A percentile compares a stretch with the other conserved stretches of the same genome.
Conservation (phyloP, 2,797 vertebrate genomes). For the Serranus cabrilla region DNA sequence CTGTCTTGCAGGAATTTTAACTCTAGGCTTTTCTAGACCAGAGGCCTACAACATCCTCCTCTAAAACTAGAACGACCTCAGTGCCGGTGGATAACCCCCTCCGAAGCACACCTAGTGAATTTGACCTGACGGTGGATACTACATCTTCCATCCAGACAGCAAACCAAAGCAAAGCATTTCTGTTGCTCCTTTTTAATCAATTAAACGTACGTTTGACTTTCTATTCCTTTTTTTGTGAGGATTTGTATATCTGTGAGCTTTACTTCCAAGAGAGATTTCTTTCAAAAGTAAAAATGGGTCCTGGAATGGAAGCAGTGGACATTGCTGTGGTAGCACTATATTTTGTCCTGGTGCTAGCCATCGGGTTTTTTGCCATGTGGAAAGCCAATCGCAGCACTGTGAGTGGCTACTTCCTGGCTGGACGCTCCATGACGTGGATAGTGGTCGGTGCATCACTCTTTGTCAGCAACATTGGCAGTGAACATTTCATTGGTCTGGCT, state of each 20-base stretch:
- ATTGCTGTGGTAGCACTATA: conserved; percentile 96
- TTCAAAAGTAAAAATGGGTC: conserved; percentile 84
- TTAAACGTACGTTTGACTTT: conserved; percentile 21
- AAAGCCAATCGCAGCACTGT: conserved; percentile 97
- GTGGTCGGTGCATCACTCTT: conserved; percentile 97
- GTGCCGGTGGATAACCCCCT: conserved; percentile 92
- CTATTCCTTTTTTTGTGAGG: conserved; percentile 17
- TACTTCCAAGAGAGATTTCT: conserved; percentile 2
- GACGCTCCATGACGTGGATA: conserved; percentile 97
- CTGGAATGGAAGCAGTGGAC: conserved; percentile 93
- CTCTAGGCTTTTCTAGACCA: conserved; percentile 92
- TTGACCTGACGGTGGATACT: conserved; percentile 77
- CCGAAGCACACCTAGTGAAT: conserved; percentile 78
- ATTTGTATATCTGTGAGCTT: conserved; percentile 23
- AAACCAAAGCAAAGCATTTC: conserved; percentile 91
- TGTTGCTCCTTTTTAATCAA: conserved; percentile 34
- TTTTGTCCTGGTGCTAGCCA: conserved; percentile 94
- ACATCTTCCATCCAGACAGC: conserved; percentile 91
- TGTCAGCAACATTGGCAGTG: conserved; percentile 99
- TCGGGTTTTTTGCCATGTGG: conserved; percentile 98
- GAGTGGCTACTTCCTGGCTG: conserved; percentile 98
- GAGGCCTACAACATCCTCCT: conserved; percentile 87
- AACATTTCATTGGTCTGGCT: conserved; percentile 99
- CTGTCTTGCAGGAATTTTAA: conserved; percentile 97
- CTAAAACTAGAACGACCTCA: conserved; percentile 90